Percentiles rank a stretch among this genome's conserved stretches.
phyloP scores from a whole-genome alignment of 2,797 vertebrate species.

The Delichon dasypus region DNA sequence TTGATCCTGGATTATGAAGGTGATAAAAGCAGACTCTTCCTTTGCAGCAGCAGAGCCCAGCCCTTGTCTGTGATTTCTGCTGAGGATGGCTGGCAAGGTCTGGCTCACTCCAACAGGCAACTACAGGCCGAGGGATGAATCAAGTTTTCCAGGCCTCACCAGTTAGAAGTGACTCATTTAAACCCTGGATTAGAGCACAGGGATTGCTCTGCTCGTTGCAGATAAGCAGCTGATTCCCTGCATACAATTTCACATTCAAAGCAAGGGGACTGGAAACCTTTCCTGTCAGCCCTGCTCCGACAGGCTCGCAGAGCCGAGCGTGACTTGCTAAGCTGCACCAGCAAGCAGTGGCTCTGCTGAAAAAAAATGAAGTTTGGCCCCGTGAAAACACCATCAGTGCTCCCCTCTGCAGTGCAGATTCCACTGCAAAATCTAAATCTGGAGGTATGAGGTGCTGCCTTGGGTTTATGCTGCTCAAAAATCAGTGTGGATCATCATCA shows the following conservation, averaged over 20 bases:
- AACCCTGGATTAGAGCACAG: conserved; percentile 46
- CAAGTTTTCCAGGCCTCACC: conserved; percentile 63
- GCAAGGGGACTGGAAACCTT: conserved; percentile 55
- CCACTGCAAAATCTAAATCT: neutral
- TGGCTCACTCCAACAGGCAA: conserved; percentile 19
- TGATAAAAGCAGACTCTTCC: conserved; percentile 1
- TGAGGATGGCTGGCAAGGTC: conserved; percentile 4
- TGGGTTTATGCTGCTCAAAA: neutral
- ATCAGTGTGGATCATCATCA: neutral
- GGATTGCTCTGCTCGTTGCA: conserved; percentile 44
- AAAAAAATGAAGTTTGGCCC: neutral
- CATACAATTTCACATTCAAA: conserved; percentile 57
- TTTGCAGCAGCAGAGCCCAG: conserved; percentile 10
- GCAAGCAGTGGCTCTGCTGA: neutral
- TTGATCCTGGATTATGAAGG: neutral
- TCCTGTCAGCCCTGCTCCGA: conserved; percentile 33
- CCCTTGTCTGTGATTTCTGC: conserved; percentile 31
- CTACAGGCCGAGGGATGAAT: conserved; percentile 37
- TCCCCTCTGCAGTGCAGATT: neutral
- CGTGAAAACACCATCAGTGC: neutral
- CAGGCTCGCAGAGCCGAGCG: neutral
- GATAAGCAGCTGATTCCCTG: conserved; percentile 66
- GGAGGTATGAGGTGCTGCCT: neutral
- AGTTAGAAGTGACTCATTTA: conserved; percentile 57
- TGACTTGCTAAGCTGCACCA: neutral